Base-by-base conservation (phyloP, 2,113 vertebrate genomes). In the Alligator sinensis region DNA sequence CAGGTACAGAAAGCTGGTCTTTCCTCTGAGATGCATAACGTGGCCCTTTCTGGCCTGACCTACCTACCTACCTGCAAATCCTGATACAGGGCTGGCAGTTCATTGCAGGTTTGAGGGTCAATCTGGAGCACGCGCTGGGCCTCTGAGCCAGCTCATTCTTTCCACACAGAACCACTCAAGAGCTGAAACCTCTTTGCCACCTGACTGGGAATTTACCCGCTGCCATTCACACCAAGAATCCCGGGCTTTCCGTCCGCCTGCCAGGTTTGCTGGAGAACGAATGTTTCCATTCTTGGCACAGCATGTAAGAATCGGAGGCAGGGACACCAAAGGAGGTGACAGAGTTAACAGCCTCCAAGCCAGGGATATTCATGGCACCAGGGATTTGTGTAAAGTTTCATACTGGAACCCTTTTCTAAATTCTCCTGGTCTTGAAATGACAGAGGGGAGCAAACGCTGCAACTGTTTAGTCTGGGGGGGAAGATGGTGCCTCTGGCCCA, bases 391-490 rank as follows among this genome's bases (percentile, higher is more conserved):
- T 82, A 77, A 92, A 95, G 94, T 62, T 85, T 92, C 81, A 92
- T 91, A 81, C 88, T 76, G 16, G 90, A 96, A 96, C 85, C 77
- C 82, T 96, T 95, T 64, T 93, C 87, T 79, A 88, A 90, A 96
- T 94, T 96, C 96, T 92, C 95, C 95, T 0, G 7, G 93, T 96
- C 92, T 9, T 19, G 21, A 91, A 87, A 81, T 28, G 82, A 70
- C 78, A n/a, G 83, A 80, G 88, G 92, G 90, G 95, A 95, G 92
- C 94, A 95, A 97, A 87, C 89, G 78, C 3, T 58, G 89, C 55
- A 91, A 92, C 90, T 95, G 91, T 95, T 97, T 93, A 95, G 96
- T 95, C 93, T 96, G 88, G 34, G 27, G 83, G 94, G 92, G 80
- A 86, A 96, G 95, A 93, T 74, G 92, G 90, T 96, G 94, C 90